Conservation (phyloP, 2,113 vertebrate genomes). For the Peromyscus polionotus region DNA sequence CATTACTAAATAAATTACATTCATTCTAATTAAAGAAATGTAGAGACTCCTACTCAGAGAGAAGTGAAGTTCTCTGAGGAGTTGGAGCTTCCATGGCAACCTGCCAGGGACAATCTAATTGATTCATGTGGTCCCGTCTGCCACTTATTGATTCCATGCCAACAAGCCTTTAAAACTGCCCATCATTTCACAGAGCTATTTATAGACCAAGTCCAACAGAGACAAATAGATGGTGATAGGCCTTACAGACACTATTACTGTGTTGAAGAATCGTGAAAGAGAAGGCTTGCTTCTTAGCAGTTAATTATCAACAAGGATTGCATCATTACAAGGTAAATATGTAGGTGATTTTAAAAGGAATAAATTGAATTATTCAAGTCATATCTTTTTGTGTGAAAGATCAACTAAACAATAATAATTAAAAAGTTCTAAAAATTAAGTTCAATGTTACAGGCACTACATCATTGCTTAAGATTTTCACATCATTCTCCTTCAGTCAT, state of each 20-base stretch:
- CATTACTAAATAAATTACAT: slow-evolving; percentile 82
- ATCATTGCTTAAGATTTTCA: rapidly evolving
- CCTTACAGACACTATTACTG: slow-evolving; percentile 72
- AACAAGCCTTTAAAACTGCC: slow-evolving; percentile 85
- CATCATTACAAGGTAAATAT: neutral
- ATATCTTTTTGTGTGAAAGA: neutral
- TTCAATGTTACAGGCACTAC: neutral
- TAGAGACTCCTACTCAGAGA: slow-evolving; percentile 58
- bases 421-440: neutral
- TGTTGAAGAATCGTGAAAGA: slow-evolving; percentile 56
- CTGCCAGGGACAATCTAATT: slow-evolving; percentile 80
- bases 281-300: neutral
- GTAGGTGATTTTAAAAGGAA: neutral
- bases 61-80: slow-evolving; percentile 59
- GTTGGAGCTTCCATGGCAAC: slow-evolving; percentile 89
- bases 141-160: slow-evolving; percentile 85
- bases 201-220: slow-evolving; percentile 88
- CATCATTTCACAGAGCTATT: slow-evolving; percentile 87
- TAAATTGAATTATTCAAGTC: neutral
- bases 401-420: neutral
- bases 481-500: neutral
- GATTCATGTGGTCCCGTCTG: slow-evolving; percentile 78
- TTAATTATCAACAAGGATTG: slow-evolving; percentile 21
- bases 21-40: slow-evolving; percentile 85
- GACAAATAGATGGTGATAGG: slow-evolving; percentile 85